phyloP scores from a whole-genome alignment of 2,888 invertebrate species.

The Meloe dianella region DNA sequence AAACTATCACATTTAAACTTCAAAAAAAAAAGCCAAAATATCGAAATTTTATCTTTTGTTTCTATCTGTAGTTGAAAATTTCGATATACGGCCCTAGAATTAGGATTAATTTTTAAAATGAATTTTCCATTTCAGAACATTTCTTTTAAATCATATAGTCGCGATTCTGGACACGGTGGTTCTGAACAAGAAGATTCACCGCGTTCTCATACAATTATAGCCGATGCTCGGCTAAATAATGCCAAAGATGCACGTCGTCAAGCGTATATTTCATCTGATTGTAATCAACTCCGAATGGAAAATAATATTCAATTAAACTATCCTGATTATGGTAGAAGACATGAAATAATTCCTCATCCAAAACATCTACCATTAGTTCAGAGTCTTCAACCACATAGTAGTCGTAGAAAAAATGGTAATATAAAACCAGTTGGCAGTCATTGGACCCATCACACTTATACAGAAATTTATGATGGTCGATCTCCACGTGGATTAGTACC shows the following conservation, averaged over 20 bases:
- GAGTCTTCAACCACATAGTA: slow-evolving; percentile 48
- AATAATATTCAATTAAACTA: slow-evolving; percentile 51
- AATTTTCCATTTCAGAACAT: slow-evolving; percentile 70
- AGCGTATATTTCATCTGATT: slow-evolving; percentile 58
- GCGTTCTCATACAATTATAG: slow-evolving; percentile 63
- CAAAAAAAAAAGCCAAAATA: not conserved
- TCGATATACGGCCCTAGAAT: not conserved
- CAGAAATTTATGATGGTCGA: slow-evolving; percentile 70
- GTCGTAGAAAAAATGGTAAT: slow-evolving; percentile 53
- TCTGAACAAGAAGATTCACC: slow-evolving; percentile 72
- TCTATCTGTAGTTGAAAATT: not conserved
- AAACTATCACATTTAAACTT: not conserved
- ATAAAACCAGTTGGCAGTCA: slow-evolving; percentile 64
- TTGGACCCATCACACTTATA: slow-evolving; percentile 80
- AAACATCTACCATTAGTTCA: slow-evolving; percentile 51
- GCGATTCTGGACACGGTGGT: slow-evolving; percentile 69
- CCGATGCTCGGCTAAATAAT: slow-evolving; percentile 64
- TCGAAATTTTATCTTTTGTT: not conserved
- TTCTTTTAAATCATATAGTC: slow-evolving; percentile 81
- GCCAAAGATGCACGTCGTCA: slow-evolving; percentile 64
- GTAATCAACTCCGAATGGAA: slow-evolving; percentile 52
- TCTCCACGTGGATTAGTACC: slow-evolving; percentile 64
- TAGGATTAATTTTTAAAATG: not conserved
- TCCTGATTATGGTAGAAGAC: slow-evolving; percentile 49
- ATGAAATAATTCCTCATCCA: slow-evolving; percentile 48